These are phyloP conservation scores for Drosophila asahinai DNA, from an alignment of 1,140 invertebrate genomes.

Conservation along the genomic window DNA sequence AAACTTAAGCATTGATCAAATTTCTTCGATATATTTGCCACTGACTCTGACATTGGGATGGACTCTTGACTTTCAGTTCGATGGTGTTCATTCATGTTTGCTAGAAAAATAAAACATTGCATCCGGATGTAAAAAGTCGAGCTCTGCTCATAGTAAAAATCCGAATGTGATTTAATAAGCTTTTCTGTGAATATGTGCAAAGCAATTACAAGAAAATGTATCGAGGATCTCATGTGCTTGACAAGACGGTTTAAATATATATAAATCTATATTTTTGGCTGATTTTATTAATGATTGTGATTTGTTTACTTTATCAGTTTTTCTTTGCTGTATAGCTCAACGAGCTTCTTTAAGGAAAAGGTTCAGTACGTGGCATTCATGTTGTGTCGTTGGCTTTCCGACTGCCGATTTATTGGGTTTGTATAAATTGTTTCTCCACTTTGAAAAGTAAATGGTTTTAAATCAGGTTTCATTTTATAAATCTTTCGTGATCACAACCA, in stretches of 20 bases:
- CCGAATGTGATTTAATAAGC: too few relatives aligned
- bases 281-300: not conserved
- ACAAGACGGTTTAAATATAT: slow-evolving; percentile 6
- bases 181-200: too few relatives aligned
- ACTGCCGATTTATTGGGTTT: not conserved
- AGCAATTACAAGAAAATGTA: too few relatives aligned
- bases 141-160: slow-evolving; percentile 38
- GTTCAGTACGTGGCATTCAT: not conserved
- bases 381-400: too few relatives aligned
- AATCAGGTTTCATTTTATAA: slow-evolving; percentile 7
- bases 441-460: slow-evolving; percentile 6
- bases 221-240: too few relatives aligned
- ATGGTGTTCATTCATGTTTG: slow-evolving; percentile 39
- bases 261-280: not conserved
- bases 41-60: not conserved
- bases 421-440: not conserved
- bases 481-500: slow-evolving; percentile 44
- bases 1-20: slow-evolving; percentile 4
- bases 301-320: not conserved
- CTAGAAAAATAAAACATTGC: slow-evolving; percentile 17
- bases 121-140: slow-evolving; percentile 10
- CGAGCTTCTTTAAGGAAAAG: not conserved
- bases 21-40: slow-evolving; percentile 6
- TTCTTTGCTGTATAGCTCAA: not conserved
- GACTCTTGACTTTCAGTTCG: slow-evolving; percentile 19